These are phyloP conservation scores for Lasioglossum lativentre DNA, from an alignment of 2,888 invertebrate species.

Conservation along the genomic window DNA sequence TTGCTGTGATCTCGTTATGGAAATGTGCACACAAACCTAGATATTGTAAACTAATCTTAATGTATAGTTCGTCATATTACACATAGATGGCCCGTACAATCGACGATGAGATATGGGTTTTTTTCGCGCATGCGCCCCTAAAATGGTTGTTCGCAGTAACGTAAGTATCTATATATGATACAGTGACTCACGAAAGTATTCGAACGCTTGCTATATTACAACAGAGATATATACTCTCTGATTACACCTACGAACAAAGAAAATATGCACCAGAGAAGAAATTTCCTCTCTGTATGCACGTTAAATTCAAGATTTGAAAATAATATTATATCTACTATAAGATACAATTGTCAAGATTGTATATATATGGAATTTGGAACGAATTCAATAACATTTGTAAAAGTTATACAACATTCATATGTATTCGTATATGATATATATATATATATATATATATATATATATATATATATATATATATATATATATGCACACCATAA, in stretches of 20 bases:
- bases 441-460: too few relatives aligned
- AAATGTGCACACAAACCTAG: not conserved
- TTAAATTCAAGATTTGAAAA: not conserved
- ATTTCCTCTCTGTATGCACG: too few relatives aligned
- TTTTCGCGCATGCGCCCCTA: not conserved
- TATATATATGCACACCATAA: accelerated
- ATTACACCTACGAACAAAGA: not conserved
- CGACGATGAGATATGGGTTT: not conserved
- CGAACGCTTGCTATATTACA: not conserved
- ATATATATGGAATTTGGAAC: too few relatives aligned
- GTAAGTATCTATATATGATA: too few relatives aligned
- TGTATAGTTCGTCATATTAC: not conserved
- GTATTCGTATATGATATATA: too few relatives aligned
- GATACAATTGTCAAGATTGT: not conserved
- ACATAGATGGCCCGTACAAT: not conserved
- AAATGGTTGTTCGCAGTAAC: not conserved
- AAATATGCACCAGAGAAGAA: not conserved
- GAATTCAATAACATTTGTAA: too few relatives aligned
- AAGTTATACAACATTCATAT: too few relatives aligned
- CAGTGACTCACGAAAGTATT: too few relatives aligned
- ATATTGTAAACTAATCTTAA: not conserved
- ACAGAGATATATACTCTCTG: too few relatives aligned
- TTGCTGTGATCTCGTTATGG: too few relatives aligned
- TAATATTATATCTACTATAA: not conserved
- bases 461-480: too few relatives aligned